These are phyloP conservation scores for Melangyna quadrimaculata DNA, from an alignment of 2,888 invertebrate genomes.

Conservation along the genomic window DNA sequence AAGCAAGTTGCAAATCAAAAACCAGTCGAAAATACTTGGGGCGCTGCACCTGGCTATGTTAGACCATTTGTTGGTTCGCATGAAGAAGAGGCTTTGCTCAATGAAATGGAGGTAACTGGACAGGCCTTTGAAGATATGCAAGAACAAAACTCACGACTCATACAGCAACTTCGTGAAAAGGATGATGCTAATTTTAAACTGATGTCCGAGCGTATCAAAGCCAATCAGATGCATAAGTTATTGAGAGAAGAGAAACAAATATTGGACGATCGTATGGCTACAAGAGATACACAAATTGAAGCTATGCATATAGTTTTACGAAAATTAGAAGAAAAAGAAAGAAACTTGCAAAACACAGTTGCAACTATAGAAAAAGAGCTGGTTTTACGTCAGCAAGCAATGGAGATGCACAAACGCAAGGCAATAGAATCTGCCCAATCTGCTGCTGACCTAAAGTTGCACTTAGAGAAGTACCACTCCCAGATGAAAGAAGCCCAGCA, in stretches of 20 bases:
- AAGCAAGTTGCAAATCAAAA: conserved; percentile 94
- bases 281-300: conserved; percentile 94
- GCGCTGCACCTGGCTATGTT: conserved; percentile 80
- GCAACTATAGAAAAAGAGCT: conserved; percentile 97
- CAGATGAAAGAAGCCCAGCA: conserved; percentile 99
- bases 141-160: conserved; percentile 96
- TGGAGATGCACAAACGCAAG: conserved; percentile 99
- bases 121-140: conserved; percentile 99
- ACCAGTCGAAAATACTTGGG: conserved; percentile 82
- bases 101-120: conserved; percentile 99
- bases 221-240: conserved; percentile 96
- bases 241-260: conserved; percentile 97
- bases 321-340: conserved; percentile 97
- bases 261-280: conserved; percentile 92
- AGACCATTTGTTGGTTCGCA: conserved; percentile 88
- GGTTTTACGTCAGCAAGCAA: conserved; percentile 94
- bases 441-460: conserved; percentile 97
- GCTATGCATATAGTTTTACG: conserved; percentile 96
- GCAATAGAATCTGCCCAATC: conserved; percentile 98
- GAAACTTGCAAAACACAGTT: conserved; percentile 94
- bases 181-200: conserved; percentile 99
- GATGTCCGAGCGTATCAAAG: conserved; percentile 98
- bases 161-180: conserved; percentile 97
- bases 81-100: conserved; percentile 97
- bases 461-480: conserved; percentile 98